Percentiles rank a stretch among this genome's conserved stretches.
Conservation (phyloP, 1,140 invertebrate species). For the Hesperophylax magnus region DNA sequence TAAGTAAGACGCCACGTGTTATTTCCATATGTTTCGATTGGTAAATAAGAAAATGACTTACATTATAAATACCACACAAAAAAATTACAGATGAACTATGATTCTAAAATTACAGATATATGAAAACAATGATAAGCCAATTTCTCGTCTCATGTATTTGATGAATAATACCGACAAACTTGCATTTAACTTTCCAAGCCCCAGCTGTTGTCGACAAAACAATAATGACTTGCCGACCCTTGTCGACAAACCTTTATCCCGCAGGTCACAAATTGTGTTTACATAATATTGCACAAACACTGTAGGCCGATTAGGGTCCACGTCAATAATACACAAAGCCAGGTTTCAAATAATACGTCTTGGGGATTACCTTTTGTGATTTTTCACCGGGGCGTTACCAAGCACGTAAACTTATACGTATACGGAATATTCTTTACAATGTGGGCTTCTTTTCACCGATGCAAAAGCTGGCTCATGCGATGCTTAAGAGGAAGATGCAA, state of each 20-base stretch:
- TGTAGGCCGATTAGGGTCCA: slow-evolving; percentile 39
- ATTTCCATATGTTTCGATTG: too few relatives aligned
- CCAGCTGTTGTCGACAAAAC: slow-evolving; percentile 20
- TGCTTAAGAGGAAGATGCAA: too few relatives aligned
- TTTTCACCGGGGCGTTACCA: slow-evolving; percentile 31
- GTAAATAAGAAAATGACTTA: too few relatives aligned
- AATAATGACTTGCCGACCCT: slow-evolving; percentile 6
- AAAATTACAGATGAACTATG: too few relatives aligned
- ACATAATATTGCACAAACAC: slow-evolving; percentile 54
- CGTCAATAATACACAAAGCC: slow-evolving; percentile 40
- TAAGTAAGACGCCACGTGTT: too few relatives aligned
- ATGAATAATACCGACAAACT: too few relatives aligned
- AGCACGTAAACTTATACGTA: background rate
- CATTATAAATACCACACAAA: too few relatives aligned
- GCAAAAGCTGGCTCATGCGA: background rate
- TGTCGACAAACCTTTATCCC: slow-evolving; percentile 9
- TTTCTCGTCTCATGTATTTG: too few relatives aligned
- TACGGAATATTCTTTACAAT: slow-evolving; percentile 24
- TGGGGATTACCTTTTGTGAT: slow-evolving; percentile 38
- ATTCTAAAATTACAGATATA: too few relatives aligned
- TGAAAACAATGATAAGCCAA: too few relatives aligned
- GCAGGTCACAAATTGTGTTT: slow-evolving; percentile 53
- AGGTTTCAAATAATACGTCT: slow-evolving; percentile 25
- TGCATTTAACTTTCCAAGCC: background rate
- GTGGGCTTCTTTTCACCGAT: slow-evolving; percentile 33